Evolutionary conservation across 2,113 vertebrate genomes (phyloP).

Genomic region (Electrona antarctica): DNA sequence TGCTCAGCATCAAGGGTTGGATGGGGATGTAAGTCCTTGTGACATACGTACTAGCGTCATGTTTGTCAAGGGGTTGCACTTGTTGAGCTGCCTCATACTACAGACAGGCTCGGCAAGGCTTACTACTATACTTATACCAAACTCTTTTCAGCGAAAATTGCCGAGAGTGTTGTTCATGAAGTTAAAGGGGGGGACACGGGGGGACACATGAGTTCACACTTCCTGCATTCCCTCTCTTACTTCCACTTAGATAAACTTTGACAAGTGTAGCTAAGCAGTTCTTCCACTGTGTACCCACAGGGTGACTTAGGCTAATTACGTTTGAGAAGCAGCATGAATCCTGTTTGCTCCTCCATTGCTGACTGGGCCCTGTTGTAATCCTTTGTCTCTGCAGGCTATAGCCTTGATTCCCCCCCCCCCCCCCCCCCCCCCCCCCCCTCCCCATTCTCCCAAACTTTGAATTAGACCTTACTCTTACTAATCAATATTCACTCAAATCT

Average conservation of each 20-base stretch:
- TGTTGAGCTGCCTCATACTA: too few species aligned
- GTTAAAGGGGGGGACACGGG: too few species aligned
- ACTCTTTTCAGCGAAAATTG: too few species aligned
- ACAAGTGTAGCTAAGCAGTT: constrained; percentile 43
- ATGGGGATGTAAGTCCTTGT: too few species aligned
- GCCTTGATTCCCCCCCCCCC: not conserved
- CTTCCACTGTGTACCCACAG: constrained; percentile 31
- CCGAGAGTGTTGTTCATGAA: too few species aligned
- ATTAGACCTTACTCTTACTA: not conserved
- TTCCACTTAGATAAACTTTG: constrained; percentile 52
- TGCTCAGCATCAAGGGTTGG: too few species aligned
- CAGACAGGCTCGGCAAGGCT: too few species aligned
- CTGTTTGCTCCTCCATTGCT: constrained; percentile 44
- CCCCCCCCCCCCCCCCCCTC: not conserved
- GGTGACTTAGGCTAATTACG: constrained; percentile 57
- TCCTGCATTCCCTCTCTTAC: constrained; percentile 12
- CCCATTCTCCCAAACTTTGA: not conserved
- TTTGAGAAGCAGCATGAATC: constrained; percentile 41
- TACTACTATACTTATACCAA: too few species aligned
- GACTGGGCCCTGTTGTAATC: constrained; percentile 42
- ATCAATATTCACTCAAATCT: constrained; percentile 7
- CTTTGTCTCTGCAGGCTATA: constrained; percentile 28
- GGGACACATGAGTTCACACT: too few species aligned
- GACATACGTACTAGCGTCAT: too few species aligned
- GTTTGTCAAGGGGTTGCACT: too few species aligned